Evolutionary conservation across 2,113 vertebrate genomes (phyloP).

Genomic region (Paramisgurnus dabryanus): DNA sequence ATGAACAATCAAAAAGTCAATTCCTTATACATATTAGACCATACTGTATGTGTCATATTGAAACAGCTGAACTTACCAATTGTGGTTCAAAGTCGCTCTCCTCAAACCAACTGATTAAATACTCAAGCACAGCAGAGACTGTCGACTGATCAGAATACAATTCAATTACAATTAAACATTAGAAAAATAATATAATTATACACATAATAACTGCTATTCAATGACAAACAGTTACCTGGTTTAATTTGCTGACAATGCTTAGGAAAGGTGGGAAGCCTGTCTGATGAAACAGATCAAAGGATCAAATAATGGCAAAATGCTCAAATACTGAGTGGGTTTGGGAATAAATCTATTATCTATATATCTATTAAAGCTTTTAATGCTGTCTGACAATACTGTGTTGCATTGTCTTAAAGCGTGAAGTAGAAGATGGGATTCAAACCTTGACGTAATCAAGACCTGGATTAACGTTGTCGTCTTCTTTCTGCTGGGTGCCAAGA

Average conservation of each 20-base stretch:
- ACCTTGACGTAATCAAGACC: constrained; percentile 92
- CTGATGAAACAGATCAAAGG: constrained; percentile 63
- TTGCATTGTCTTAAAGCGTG: not conserved
- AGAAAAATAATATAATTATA: no score
- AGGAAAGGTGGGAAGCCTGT: constrained; percentile 94
- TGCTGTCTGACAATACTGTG: no score
- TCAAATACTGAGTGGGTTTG: not conserved
- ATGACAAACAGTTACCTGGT: constrained; percentile 79
- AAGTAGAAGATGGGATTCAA: constrained; percentile 4
- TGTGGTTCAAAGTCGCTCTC: constrained; percentile 88
- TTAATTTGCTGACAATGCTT: constrained; percentile 94
- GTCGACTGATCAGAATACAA: constrained; percentile 76
- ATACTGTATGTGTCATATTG: not conserved
- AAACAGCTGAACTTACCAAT: constrained; percentile 79
- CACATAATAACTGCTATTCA: not conserved
- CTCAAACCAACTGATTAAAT: constrained; percentile 90
- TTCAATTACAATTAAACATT: not conserved
- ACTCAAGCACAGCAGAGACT: constrained; percentile 86
- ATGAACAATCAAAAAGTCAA: not conserved
- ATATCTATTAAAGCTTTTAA: not conserved
- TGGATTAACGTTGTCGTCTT: constrained; percentile 65
- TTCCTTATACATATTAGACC: not conserved
- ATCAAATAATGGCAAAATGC: not conserved
- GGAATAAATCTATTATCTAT: no score
- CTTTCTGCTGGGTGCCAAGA: constrained; percentile 61